These are phyloP conservation scores for Sorex fumeus DNA, from an alignment of 2,113 vertebrate genomes.

Conservation along the genomic window DNA sequence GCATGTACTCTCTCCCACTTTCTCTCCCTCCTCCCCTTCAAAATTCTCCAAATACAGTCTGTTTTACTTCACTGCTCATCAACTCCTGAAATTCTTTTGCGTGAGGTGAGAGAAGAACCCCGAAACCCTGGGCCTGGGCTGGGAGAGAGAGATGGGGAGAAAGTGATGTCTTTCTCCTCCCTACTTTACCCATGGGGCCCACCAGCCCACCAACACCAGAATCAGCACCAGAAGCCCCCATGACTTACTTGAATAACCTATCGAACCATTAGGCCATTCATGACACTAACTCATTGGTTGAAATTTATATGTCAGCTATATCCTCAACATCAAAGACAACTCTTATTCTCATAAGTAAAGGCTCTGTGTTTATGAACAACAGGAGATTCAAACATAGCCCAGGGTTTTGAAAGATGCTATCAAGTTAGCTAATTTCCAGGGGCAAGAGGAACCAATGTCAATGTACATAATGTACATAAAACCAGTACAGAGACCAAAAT, in stretches of 20 bases:
- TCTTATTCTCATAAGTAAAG: neutral
- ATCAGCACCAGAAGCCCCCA: neutral
- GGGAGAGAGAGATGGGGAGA: too few species aligned
- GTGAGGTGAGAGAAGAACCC: too few species aligned
- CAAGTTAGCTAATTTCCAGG: neutral
- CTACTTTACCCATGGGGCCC: too few species aligned
- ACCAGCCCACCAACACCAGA: too few species aligned
- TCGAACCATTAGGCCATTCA: neutral
- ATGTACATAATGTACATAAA: neutral
- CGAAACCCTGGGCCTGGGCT: too few species aligned
- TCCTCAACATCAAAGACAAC: constrained; percentile 41
- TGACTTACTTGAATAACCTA: neutral
- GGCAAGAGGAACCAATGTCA: neutral
- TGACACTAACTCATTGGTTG: neutral
- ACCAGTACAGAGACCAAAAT: neutral
- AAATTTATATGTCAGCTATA: neutral
- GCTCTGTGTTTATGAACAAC: neutral
- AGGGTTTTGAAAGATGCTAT: neutral
- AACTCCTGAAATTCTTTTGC: too few species aligned
- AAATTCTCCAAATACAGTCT: too few species aligned
- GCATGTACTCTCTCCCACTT: too few species aligned
- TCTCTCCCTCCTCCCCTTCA: too few species aligned
- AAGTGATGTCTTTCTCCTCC: too few species aligned
- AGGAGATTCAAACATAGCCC: neutral
- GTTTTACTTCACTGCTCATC: too few species aligned